A percentile compares a stretch with the other conserved stretches of the same genome.
Conservation (phyloP, 2,113 vertebrate species). For the Pongo abelii region DNA sequence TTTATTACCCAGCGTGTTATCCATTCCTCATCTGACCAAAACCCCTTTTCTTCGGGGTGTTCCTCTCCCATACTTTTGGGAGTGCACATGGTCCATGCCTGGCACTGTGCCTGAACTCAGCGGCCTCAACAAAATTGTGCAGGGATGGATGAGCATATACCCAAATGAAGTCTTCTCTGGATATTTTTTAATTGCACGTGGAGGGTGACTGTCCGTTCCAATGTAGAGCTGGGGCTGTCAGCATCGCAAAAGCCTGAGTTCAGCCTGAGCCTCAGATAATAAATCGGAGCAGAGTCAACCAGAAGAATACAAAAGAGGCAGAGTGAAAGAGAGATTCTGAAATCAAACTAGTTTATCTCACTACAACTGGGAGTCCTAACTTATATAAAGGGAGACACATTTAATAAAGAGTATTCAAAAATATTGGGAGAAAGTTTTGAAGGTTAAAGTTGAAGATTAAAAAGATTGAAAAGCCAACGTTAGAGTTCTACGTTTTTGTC, state of each 20-base stretch:
- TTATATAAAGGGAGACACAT: background rate
- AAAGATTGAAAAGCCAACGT: background rate
- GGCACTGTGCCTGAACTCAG: background rate
- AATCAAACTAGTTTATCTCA: background rate
- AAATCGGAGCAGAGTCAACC: background rate
- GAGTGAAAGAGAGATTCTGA: background rate
- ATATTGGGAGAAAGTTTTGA: background rate
- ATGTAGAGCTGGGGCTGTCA: background rate
- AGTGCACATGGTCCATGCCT: rapidly evolving
- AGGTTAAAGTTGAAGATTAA: background rate
- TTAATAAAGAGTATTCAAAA: background rate
- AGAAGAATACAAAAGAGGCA: background rate
- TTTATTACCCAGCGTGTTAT: background rate
- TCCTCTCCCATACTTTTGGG: background rate
- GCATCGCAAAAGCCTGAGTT: background rate
- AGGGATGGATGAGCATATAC: background rate
- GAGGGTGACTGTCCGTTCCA: background rate
- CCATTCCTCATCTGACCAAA: background rate
- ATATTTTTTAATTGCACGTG: background rate
- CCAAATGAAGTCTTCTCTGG: background rate
- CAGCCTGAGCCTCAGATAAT: background rate
- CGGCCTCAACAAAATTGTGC: background rate
- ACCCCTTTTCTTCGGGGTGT: no score
- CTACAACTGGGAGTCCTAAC: background rate
- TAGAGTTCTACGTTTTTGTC: background rate